phyloP scores from a whole-genome alignment of 2,113 vertebrate species.

The Dasyurus viverrinus region DNA sequence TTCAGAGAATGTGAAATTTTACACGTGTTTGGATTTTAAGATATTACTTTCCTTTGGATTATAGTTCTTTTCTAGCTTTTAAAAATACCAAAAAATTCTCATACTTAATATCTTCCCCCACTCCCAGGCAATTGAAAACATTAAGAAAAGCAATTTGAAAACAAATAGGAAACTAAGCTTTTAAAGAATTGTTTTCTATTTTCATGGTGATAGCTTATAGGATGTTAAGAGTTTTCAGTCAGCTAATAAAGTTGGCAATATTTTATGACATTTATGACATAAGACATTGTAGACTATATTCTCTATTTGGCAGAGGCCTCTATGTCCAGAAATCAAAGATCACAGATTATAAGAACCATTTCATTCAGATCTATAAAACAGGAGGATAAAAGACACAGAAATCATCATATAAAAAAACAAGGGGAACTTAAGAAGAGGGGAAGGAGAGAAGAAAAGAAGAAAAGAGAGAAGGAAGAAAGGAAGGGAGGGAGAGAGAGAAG shows the following conservation, averaged over 20 bases:
- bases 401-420: conserved; percentile 74
- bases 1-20: conserved; percentile 41
- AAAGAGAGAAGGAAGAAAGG: too few species aligned
- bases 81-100: conserved; percentile 37
- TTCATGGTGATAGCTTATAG: conserved; percentile 24
- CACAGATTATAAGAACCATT: conserved; percentile 61
- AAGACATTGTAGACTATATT: conserved; percentile 36
- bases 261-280: conserved; percentile 50
- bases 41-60: conserved; percentile 41
- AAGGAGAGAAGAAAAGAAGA: too few species aligned
- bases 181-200: not conserved
- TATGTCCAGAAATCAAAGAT: conserved; percentile 45
- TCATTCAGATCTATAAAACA: conserved; percentile 70
- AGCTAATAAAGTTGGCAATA: conserved; percentile 42
- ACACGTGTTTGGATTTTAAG: conserved; percentile 49
- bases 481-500: too few species aligned
- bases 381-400: conserved; percentile 46
- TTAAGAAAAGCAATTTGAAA: too few species aligned
- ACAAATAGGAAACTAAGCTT: too few species aligned
- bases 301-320: conserved; percentile 61
- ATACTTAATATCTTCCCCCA: conserved; percentile 39
- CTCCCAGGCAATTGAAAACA: not conserved
- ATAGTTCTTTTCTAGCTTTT: conserved; percentile 48
- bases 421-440: conserved; percentile 64
- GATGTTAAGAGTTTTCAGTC: conserved; percentile 31